A percentile compares a stretch with the other conserved stretches of the same genome.
These are phyloP conservation scores for Pristiophorus japonicus DNA, from an alignment of 2,113 vertebrate species.

Conservation along the genomic window DNA sequence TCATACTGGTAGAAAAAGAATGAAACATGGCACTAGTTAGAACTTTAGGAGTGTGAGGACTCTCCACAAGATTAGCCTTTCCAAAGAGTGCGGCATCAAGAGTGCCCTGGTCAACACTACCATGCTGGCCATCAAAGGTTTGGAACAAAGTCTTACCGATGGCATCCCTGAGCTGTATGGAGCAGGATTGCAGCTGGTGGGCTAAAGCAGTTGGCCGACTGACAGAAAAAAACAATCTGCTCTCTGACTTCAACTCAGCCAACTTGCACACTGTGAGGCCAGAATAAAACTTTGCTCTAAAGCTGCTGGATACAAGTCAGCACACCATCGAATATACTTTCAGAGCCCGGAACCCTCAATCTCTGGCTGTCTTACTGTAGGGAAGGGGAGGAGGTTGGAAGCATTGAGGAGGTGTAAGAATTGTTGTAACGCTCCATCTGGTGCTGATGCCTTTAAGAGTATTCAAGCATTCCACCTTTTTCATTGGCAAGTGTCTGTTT, in stretches of 20 bases:
- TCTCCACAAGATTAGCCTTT: not conserved
- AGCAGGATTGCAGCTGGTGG: not conserved
- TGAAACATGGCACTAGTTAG: not conserved
- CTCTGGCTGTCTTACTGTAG: not conserved
- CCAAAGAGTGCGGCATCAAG: not conserved
- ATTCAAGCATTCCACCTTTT: not conserved
- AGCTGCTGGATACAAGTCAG: not conserved
- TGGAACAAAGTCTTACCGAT: not conserved
- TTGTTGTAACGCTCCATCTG: not conserved
- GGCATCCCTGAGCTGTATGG: not conserved
- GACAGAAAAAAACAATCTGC: conserved; percentile 6
- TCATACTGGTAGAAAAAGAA: not conserved
- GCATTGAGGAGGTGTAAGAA: not conserved
- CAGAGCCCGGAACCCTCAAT: not conserved
- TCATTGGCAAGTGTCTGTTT: not conserved
- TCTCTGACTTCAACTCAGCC: not conserved
- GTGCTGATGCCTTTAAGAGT: not conserved
- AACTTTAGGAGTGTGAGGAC: not conserved
- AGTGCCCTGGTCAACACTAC: not conserved
- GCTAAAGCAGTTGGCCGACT: not conserved
- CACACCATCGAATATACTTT: not conserved
- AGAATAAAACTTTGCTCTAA: not conserved
- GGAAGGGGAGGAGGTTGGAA: not conserved
- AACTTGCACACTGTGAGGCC: not conserved
- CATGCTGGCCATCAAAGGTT: not conserved